A percentile compares a stretch with the other conserved stretches of the same genome.
These are phyloP conservation scores for Amphiduros pacificus DNA, from an alignment of 2,888 invertebrate genomes.

Conservation along the genomic window DNA sequence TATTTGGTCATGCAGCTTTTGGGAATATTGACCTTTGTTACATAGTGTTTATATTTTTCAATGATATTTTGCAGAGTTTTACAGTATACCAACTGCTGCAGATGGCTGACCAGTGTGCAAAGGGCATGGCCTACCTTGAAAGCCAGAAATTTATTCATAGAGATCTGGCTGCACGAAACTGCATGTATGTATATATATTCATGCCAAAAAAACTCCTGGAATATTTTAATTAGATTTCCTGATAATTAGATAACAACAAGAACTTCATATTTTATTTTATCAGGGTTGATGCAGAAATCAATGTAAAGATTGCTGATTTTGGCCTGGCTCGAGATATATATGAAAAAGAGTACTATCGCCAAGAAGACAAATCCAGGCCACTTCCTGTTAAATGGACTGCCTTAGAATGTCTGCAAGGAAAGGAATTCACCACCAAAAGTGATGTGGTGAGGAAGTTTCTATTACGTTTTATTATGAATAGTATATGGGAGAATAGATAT, in stretches of 20 bases:
- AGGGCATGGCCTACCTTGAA: conserved; percentile 17
- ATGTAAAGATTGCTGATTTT: conserved; percentile 25
- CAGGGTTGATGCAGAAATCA: conserved; percentile 17
- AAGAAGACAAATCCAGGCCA: conserved; percentile 11
- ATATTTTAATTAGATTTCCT: too few relatives aligned
- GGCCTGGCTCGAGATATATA: conserved; percentile 27
- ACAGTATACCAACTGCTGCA: too few relatives aligned
- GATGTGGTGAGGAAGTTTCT: conserved; percentile 25
- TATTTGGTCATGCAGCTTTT: too few relatives aligned
- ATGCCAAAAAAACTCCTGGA: too few relatives aligned
- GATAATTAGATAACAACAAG: too few relatives aligned
- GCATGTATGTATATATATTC: conserved; percentile 23
- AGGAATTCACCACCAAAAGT: conserved; percentile 19
- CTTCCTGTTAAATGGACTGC: conserved; percentile 28
- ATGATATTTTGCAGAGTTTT: too few relatives aligned
- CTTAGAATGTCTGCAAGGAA: conserved; percentile 17
- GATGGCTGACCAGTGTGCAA: too few relatives aligned
- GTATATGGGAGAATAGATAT: too few relatives aligned
- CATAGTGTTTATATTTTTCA: too few relatives aligned
- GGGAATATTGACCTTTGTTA: too few relatives aligned
- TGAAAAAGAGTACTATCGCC: conserved; percentile 20
- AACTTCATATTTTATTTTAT: not conserved
- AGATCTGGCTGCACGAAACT: conserved; percentile 20
- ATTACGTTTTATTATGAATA: too few relatives aligned
- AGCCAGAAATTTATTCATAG: conserved; percentile 17